Conservation (phyloP, 2,888 invertebrate genomes). For the Andrena marginata region DNA sequence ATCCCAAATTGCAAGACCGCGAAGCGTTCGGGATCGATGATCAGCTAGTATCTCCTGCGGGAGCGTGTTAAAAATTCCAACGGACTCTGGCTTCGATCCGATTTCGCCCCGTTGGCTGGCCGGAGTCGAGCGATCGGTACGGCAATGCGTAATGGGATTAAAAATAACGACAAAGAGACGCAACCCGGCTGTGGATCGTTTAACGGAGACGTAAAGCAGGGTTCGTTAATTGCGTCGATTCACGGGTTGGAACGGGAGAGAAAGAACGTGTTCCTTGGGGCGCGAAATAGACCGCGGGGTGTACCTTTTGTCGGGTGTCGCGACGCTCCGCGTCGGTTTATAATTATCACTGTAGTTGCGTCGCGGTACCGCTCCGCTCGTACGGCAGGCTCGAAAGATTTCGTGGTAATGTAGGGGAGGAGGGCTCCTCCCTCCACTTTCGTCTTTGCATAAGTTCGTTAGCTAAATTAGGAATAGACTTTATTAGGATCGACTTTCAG, state of each 20-base stretch:
- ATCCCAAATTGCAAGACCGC: too few species aligned
- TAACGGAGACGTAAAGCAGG: slow-evolving; percentile 13
- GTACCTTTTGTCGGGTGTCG: slow-evolving; percentile 55
- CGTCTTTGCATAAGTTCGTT: too few species aligned
- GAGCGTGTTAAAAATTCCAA: neutral
- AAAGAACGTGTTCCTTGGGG: slow-evolving; percentile 38
- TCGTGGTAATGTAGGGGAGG: neutral
- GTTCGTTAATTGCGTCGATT: slow-evolving; percentile 41
- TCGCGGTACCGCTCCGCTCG: slow-evolving; percentile 30
- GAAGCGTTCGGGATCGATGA: neutral
- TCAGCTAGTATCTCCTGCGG: neutral
- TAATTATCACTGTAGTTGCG: slow-evolving; percentile 75
- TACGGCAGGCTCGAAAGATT: slow-evolving; percentile 13
- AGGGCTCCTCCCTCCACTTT: neutral
- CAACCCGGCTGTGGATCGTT: slow-evolving; percentile 25
- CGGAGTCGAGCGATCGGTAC: neutral
- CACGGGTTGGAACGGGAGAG: neutral
- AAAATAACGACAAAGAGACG: slow-evolving; percentile 41
- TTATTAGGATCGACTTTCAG: too few species aligned
- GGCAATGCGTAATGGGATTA: slow-evolving; percentile 18
- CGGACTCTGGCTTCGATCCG: slow-evolving; percentile 15
- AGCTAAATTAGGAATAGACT: too few species aligned
- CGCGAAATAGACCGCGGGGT: slow-evolving; percentile 58
- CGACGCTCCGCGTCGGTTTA: slow-evolving; percentile 67
- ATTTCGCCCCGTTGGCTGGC: neutral